Percentiles rank a stretch among this genome's conserved stretches.
phyloP scores from a whole-genome alignment of 2,888 invertebrate genomes.

The Epinotia nisella region DNA sequence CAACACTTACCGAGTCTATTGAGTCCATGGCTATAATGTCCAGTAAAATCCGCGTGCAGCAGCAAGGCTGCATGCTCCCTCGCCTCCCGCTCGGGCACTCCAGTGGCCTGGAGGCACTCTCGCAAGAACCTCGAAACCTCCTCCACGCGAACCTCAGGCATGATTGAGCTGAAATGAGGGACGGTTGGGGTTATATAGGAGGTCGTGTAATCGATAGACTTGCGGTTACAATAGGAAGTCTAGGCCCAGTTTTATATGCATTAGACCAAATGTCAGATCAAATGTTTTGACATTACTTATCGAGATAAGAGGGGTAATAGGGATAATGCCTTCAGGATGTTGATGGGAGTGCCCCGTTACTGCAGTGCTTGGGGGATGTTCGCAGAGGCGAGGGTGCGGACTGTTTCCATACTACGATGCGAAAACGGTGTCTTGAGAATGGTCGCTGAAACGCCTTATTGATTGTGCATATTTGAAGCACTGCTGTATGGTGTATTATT shows the following conservation, averaged over 20 bases:
- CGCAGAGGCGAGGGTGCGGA: too few species aligned
- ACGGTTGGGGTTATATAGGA: neutral
- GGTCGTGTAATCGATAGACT: neutral
- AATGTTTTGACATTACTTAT: too few species aligned
- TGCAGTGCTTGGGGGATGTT: too few species aligned
- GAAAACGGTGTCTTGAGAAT: too few species aligned
- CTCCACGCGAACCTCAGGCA: conserved; percentile 76
- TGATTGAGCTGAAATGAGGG: conserved; percentile 50
- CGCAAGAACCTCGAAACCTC: conserved; percentile 85
- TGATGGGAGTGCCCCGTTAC: too few species aligned
- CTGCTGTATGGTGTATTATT: too few species aligned
- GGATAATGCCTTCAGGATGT: too few species aligned
- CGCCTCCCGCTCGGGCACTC: conserved; percentile 85
- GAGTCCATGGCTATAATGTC: conserved; percentile 95
- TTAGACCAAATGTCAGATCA: neutral
- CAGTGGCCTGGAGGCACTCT: conserved; percentile 86
- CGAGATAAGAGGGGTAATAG: too few species aligned
- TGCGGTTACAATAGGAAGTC: neutral
- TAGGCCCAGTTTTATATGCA: conserved; percentile 1
- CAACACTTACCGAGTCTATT: conserved; percentile 87
- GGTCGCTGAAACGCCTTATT: too few species aligned
- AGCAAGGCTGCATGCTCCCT: conserved; percentile 86
- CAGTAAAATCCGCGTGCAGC: conserved; percentile 90
- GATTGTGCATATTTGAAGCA: too few species aligned
- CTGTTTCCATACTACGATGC: too few species aligned